Evolutionary conservation across 2,113 vertebrate species (phyloP), one percentile per base, ranked within the genome.

Genomic region (Dicaeum eximium): DNA sequence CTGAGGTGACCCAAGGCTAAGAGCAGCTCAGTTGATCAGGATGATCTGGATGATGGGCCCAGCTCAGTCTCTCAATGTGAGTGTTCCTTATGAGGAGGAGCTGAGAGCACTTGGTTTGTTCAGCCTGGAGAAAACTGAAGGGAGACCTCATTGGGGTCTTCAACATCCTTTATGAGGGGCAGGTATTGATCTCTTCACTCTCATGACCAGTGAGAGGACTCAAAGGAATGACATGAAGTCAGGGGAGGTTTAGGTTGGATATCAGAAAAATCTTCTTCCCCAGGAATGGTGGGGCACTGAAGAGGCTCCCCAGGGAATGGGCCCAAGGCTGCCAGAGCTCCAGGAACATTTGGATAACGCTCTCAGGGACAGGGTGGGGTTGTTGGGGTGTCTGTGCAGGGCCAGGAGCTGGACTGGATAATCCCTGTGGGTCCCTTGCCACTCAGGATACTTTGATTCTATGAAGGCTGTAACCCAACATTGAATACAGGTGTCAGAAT

Each of bases 391-490:
- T 47, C n/a, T 47, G 18, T 31, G 48, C 23, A 54, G 40, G 38
- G 23, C 69, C 69, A 47, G 28, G 23, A 14, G 58, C 5, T 73
- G 50, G 19, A 9, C 44, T 75, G 24, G 15, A 3, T 30, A 24
- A 15, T 48, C 24, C 38, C 53, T 23, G 10, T 56, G 60, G 50
- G 13, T 85, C 15, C 42, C 42, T 42, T 74, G 35, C 40, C 44
- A 8, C 13, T 19, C 18, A 64, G 56, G 16, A 8, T 10, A 8
- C 12, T 45, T 38, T 44, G n/a, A 33, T 38, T 17, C 27, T 54
- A 0, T 1, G 2, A 69, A 37, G 27, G 22, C 70, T 74, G 42
- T 45, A n/a, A 61, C 15, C n/a, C 21, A 48, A 4, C 40, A 3
- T 1, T 25, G 42, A 56, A 20, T 33, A 11, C 30, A 61, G 47